Evolutionary conservation across 2,797 vertebrate genomes (phyloP).

Genomic region (Sebastes trivittatus): DNA sequence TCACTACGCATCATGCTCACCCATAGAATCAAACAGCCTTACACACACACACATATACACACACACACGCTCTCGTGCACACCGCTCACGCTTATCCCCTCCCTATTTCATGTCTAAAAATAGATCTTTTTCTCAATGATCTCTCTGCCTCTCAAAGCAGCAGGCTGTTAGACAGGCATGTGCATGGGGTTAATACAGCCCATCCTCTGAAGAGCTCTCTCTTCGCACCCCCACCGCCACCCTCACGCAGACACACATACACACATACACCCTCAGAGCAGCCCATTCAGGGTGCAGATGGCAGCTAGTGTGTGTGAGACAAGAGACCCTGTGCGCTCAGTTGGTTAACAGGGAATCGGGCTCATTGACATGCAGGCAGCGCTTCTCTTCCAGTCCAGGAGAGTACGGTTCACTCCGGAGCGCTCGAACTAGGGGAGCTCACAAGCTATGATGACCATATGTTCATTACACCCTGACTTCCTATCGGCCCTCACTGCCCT

Average conservation of each 20-base stretch:
- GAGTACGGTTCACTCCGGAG: slow-evolving; percentile 48
- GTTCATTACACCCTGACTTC: slow-evolving; percentile 53
- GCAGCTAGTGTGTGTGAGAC: slow-evolving; percentile 75
- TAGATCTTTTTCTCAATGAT: slow-evolving; percentile 78
- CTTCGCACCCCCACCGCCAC: slow-evolving; percentile 12
- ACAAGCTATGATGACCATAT: slow-evolving; percentile 58
- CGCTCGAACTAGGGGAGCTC: slow-evolving; percentile 37
- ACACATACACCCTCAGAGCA: slow-evolving; percentile 42
- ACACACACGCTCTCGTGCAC: slow-evolving; percentile 12
- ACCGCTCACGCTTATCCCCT: slow-evolving; percentile 57
- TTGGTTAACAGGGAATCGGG: slow-evolving; percentile 64
- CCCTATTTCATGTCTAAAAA: slow-evolving; percentile 75
- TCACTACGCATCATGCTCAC: slow-evolving; percentile 71
- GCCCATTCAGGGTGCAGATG: slow-evolving; percentile 82
- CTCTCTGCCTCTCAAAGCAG: slow-evolving; percentile 68
- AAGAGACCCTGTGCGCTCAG: slow-evolving; percentile 66
- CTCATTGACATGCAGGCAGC: slow-evolving; percentile 78
- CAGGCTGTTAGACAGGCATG: slow-evolving; percentile 67
- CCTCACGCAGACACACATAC: slow-evolving; percentile 3
- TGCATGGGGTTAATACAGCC: slow-evolving; percentile 67
- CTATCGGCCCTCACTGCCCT: slow-evolving; percentile 43
- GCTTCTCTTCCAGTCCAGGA: slow-evolving; percentile 59
- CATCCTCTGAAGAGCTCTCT: slow-evolving; percentile 60
- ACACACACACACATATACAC: slow-evolving; percentile 11
- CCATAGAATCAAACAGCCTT: slow-evolving; percentile 54